A percentile compares a stretch with the other conserved stretches of the same genome.
phyloP scores from a whole-genome alignment of 2,113 vertebrate species.

The Lutjanus erythropterus region DNA sequence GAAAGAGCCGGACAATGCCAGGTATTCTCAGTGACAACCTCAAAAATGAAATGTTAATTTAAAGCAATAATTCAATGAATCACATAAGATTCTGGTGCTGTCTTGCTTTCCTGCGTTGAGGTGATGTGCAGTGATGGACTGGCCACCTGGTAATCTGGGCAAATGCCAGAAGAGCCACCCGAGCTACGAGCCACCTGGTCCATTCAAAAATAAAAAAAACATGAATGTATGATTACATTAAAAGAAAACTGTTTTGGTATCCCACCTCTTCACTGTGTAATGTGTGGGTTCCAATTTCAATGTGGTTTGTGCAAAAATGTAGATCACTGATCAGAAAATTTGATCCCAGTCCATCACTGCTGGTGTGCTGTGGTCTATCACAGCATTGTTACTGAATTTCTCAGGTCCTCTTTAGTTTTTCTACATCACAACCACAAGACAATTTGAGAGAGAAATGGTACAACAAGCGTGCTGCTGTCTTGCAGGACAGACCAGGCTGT shows the following conservation, averaged over 20 bases:
- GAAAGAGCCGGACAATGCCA: neutral
- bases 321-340: no score
- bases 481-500: slow-evolving; percentile 25
- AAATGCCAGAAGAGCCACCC: no score
- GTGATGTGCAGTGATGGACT: no score
- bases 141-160: no score
- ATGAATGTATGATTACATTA: no score
- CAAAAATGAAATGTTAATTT: neutral
- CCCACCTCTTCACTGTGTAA: no score
- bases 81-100: neutral
- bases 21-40: slow-evolving; percentile 36
- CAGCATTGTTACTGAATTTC: neutral
- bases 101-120: neutral
- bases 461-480: slow-evolving; percentile 7
- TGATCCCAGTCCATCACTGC: no score
- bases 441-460: neutral
- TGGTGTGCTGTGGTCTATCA: neutral
- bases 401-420: neutral
- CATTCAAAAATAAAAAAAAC: no score
- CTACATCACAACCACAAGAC: neutral
- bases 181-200: no score
- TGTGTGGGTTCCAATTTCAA: no score
- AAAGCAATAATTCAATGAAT: neutral
- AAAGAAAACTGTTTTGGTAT: no score
- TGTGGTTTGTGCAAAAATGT: no score